Conservation (phyloP, 2,888 invertebrate species). For the Choristoneura rosaceana region DNA sequence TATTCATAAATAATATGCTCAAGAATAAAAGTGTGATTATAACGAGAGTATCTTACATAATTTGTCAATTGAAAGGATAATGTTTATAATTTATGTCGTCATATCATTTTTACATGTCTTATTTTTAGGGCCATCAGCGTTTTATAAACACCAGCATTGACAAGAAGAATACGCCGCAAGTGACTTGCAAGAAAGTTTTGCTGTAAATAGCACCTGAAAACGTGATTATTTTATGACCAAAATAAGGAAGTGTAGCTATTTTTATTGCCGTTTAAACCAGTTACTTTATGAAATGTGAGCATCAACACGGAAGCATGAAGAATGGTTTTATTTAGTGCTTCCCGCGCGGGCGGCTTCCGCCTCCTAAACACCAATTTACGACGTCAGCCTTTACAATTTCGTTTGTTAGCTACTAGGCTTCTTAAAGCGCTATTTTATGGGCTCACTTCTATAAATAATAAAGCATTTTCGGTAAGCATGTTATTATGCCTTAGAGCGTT, state of each 20-base stretch:
- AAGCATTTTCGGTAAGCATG: slow-evolving; percentile 11
- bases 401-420: slow-evolving; percentile 24
- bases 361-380: slow-evolving; percentile 36
- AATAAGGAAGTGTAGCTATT: not conserved
- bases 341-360: slow-evolving; percentile 12
- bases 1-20: too few species aligned
- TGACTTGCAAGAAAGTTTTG: too few species aligned
- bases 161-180: too few species aligned
- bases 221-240: not conserved
- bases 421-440: slow-evolving; percentile 16
- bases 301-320: slow-evolving; percentile 27
- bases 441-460: slow-evolving; percentile 16
- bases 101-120: too few species aligned
- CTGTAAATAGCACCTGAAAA: not conserved
- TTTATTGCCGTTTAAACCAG: slow-evolving; percentile 19
- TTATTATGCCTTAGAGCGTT: not conserved
- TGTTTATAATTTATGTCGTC: too few species aligned
- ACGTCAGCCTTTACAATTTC: slow-evolving; percentile 25
- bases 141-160: too few species aligned
- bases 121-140: too few species aligned
- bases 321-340: slow-evolving; percentile 35
- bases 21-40: too few species aligned
- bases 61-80: too few species aligned
- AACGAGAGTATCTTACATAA: too few species aligned
- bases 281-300: slow-evolving; percentile 36